Evolutionary conservation across 2,113 vertebrate genomes (phyloP).

Genomic region (Pseudorectes ferrugineus): DNA sequence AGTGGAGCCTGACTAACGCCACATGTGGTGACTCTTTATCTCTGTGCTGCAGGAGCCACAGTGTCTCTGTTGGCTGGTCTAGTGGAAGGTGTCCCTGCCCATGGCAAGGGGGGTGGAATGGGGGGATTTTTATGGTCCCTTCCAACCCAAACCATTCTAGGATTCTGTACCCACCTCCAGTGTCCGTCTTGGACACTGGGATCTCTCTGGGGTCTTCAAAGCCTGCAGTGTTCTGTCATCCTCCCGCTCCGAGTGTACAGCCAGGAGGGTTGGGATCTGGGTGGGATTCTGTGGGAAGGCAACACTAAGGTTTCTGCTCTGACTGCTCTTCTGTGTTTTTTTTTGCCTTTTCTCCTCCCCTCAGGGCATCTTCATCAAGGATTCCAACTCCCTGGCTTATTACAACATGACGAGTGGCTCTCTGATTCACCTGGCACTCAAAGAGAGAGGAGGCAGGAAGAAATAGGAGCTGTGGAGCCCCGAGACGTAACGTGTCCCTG

Average conservation of each 20-base stretch:
- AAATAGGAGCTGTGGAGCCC: constrained; percentile 71
- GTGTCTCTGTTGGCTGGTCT: neutral
- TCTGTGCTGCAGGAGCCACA: neutral
- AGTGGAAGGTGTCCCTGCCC: neutral
- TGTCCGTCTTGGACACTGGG: neutral
- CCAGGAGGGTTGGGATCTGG: neutral
- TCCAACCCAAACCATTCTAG: neutral
- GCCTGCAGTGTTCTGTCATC: neutral
- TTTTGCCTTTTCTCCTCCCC: neutral
- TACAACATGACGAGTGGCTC: constrained; percentile 96
- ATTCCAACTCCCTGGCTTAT: constrained; percentile 97
- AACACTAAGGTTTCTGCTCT: neutral
- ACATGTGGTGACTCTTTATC: neutral
- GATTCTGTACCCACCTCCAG: neutral
- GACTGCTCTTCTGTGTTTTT: neutral
- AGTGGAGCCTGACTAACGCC: neutral
- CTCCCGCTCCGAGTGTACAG: rapidly evolving
- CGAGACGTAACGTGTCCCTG: rapidly evolving
- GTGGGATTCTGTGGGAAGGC: neutral
- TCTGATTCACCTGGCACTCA: constrained; percentile 93
- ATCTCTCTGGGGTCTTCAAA: neutral
- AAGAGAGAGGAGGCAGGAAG: constrained; percentile 97
- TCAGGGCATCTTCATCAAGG: constrained; percentile 99
- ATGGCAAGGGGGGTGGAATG: neutral
- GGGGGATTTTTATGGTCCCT: neutral